Percentiles rank a stretch among this genome's conserved stretches.
These are phyloP conservation scores for Sardina pilchardus DNA, from an alignment of 2,113 vertebrate species.

Conservation along the genomic window DNA sequence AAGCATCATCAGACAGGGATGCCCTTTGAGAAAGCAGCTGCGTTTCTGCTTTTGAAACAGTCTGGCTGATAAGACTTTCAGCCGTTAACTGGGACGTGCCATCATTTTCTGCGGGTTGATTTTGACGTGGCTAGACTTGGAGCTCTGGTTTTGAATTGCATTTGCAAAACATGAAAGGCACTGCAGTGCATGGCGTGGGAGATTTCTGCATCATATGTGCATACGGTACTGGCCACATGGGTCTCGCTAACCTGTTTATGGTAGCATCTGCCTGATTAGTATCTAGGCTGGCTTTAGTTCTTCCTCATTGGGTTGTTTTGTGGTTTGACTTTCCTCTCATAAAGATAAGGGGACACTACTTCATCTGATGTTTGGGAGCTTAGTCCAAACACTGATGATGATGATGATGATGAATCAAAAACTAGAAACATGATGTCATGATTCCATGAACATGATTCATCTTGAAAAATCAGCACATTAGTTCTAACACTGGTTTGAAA, in stretches of 20 bases:
- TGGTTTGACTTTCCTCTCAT: too few relatives aligned
- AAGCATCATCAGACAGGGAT: too few relatives aligned
- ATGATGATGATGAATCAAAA: background rate
- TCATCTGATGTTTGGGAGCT: too few relatives aligned
- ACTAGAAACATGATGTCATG: background rate
- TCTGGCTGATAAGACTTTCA: background rate
- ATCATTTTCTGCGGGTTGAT: background rate
- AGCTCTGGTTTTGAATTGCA: background rate
- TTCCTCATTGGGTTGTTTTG: too few relatives aligned
- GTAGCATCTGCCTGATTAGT: too few relatives aligned
- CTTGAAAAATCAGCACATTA: background rate
- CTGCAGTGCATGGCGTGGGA: background rate
- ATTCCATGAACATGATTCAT: background rate
- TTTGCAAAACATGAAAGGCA: background rate
- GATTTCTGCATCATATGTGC: background rate
- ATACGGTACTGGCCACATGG: too few relatives aligned
- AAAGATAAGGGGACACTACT: too few relatives aligned
- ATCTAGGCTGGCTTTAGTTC: too few relatives aligned
- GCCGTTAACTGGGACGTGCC: too few relatives aligned
- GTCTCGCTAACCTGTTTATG: too few relatives aligned
- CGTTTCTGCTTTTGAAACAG: background rate
- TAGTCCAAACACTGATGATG: background rate
- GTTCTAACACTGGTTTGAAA: background rate
- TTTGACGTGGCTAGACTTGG: too few relatives aligned
- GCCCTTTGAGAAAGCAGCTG: too few relatives aligned